phyloP scores from a whole-genome alignment of 2,888 invertebrate species.

The Drosophila mayaguana region DNA sequence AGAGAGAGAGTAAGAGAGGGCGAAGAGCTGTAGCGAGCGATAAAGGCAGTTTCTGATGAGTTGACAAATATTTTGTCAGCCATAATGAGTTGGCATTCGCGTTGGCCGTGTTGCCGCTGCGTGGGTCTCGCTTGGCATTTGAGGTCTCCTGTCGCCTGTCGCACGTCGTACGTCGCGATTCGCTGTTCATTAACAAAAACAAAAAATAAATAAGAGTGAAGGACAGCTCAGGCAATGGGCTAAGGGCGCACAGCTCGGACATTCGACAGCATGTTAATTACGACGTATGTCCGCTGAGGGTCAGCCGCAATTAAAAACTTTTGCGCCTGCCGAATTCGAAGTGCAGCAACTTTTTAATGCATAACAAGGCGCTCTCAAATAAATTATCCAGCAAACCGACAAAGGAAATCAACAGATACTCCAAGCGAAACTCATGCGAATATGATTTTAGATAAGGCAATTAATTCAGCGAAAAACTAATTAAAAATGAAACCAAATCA shows the following conservation, averaged over 20 bases:
- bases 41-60: slow-evolving; percentile 66
- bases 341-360: slow-evolving; percentile 1
- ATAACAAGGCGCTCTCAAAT: background rate
- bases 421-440: background rate
- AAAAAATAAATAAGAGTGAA: background rate
- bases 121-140: slow-evolving; percentile 17
- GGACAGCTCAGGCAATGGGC: background rate
- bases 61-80: slow-evolving; percentile 79
- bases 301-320: slow-evolving; percentile 70
- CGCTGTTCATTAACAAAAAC: slow-evolving; percentile 49
- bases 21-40: slow-evolving; percentile 40
- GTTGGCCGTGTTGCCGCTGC: background rate
- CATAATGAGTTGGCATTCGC: slow-evolving; percentile 65
- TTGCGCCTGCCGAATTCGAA: slow-evolving; percentile 36
- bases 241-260: background rate
- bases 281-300: slow-evolving; percentile 56
- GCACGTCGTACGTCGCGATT: slow-evolving; percentile 20
- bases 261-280: slow-evolving; percentile 66
- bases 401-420: background rate
- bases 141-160: slow-evolving; percentile 19
- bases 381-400: background rate
- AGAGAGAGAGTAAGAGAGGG: background rate
- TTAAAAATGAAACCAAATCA: slow-evolving; percentile 28
- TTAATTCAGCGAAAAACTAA: slow-evolving; percentile 41
- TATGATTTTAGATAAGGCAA: slow-evolving; percentile 4